Evolutionary conservation across 92 coral and sea anemone species (phyloP).

Genomic region (Metridium senile): DNA sequence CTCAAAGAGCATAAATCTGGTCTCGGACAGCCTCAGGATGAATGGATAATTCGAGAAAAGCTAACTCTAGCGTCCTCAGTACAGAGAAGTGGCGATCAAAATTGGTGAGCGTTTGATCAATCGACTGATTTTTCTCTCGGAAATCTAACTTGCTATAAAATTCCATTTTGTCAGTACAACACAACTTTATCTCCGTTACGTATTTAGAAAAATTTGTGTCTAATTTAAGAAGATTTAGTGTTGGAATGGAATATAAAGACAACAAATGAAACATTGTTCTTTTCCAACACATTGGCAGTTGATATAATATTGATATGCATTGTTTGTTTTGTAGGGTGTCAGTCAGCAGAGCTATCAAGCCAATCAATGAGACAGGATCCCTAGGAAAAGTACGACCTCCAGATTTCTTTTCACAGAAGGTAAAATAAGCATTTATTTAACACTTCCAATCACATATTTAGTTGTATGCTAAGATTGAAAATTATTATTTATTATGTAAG

Average conservation of each 20-base stretch:
- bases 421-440: conserved; percentile 15
- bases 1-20: conserved; percentile 64
- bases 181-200: too few relatives aligned
- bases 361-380: conserved; percentile 86
- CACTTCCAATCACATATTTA: too few relatives aligned
- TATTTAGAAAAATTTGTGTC: too few relatives aligned
- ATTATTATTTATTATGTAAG: too few relatives aligned
- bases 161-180: too few relatives aligned
- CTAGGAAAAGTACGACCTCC: conserved; percentile 82
- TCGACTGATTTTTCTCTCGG: not conserved
- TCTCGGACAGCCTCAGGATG: conserved; percentile 70
- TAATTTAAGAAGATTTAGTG: too few relatives aligned
- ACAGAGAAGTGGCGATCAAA: conserved; percentile 96
- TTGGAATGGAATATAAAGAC: too few relatives aligned
- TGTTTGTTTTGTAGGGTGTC: conserved; percentile 96
- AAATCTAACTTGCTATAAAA: not conserved
- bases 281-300: too few relatives aligned
- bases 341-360: conserved; percentile 94
- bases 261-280: too few relatives aligned
- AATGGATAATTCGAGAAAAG: conserved; percentile 93
- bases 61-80: conserved; percentile 93
- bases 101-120: conserved; percentile 74
- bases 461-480: too few relatives aligned
- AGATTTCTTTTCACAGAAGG: conserved; percentile 98
- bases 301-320: too few relatives aligned